phyloP scores from a whole-genome alignment of 2,888 invertebrate species.

The Theretra japonica region DNA sequence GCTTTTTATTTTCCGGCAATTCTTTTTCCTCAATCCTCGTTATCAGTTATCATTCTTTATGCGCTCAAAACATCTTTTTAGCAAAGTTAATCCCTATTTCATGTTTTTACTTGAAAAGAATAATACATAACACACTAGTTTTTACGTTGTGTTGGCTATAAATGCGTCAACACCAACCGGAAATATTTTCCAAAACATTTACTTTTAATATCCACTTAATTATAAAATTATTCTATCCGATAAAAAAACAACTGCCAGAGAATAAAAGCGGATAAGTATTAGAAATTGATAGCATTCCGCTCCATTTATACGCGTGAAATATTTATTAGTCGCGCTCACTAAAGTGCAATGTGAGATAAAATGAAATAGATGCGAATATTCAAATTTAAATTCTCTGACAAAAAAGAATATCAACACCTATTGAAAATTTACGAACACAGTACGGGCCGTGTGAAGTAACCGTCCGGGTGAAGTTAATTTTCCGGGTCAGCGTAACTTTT shows the following conservation, averaged over 20 bases:
- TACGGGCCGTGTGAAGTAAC: slow-evolving; percentile 49
- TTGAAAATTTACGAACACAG: slow-evolving; percentile 47
- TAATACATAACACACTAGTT: no score
- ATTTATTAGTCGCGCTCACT: not conserved
- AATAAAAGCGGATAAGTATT: not conserved
- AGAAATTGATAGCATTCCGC: not conserved
- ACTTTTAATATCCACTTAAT: no score
- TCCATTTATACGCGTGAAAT: not conserved
- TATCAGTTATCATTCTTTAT: no score
- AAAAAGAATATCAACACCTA: slow-evolving; percentile 35
- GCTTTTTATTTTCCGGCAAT: no score
- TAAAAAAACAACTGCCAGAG: not conserved
- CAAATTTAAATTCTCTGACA: not conserved
- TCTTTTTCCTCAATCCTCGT: no score
- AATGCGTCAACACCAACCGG: not conserved
- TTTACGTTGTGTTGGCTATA: no score
- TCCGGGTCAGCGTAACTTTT: slow-evolving; percentile 66
- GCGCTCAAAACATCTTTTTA: no score
- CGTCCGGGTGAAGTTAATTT: slow-evolving; percentile 70
- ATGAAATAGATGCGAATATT: not conserved
- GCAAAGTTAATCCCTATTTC: no score
- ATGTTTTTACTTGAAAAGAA: no score
- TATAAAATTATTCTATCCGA: not conserved
- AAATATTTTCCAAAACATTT: not conserved
- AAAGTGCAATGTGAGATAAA: not conserved